These are phyloP conservation scores for Tenualosa thibaudeaui DNA, from an alignment of 2,797 vertebrate genomes.

Conservation along the genomic window DNA sequence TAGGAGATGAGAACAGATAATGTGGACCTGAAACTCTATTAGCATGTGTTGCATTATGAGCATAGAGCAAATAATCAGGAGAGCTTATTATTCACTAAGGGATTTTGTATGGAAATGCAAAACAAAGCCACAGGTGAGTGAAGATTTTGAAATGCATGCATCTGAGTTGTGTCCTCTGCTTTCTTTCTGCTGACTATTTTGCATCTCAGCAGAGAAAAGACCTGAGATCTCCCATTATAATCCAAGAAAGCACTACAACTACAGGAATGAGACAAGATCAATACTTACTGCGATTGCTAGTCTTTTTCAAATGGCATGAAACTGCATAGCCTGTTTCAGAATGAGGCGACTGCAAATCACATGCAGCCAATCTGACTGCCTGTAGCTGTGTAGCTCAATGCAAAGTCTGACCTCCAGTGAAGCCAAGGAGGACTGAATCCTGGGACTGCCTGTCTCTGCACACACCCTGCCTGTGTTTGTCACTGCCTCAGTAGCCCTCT, in stretches of 20 bases:
- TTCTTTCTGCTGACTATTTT: neutral
- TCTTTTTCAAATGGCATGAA: neutral
- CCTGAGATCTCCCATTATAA: neutral
- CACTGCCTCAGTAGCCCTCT: constrained; percentile 10
- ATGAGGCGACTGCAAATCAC: neutral
- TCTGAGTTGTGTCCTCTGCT: neutral
- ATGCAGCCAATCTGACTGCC: neutral
- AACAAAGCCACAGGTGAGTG: neutral
- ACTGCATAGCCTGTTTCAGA: neutral
- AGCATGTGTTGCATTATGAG: neutral
- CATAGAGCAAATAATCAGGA: neutral
- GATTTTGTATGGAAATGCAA: neutral
- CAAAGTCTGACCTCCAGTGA: neutral
- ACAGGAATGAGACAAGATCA: neutral
- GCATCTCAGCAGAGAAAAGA: neutral
- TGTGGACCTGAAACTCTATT: neutral
- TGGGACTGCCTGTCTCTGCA: constrained; percentile 1
- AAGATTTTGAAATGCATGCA: neutral
- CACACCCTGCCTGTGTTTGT: neutral
- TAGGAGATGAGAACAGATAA: neutral
- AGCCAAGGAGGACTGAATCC: neutral
- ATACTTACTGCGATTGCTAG: neutral
- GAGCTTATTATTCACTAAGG: neutral
- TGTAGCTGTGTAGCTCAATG: too few species aligned
- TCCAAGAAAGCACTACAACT: neutral